Base-by-base conservation (phyloP, 2,113 vertebrate species). In the Vulpes ferrilata region DNA sequence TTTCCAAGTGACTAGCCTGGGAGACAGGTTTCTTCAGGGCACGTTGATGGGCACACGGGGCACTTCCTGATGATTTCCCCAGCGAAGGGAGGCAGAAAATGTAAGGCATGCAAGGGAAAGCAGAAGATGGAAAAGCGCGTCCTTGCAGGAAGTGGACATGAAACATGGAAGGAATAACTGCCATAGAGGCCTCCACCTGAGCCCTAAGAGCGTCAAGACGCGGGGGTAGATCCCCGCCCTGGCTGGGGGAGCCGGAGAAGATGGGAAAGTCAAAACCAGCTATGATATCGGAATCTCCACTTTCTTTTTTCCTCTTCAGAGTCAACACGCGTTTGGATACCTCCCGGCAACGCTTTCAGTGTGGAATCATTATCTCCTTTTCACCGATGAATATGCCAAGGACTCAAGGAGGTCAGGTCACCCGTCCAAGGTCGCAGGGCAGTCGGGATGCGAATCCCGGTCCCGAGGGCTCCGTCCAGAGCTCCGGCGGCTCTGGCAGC, bases 91-190 rank as follows among this genome's bases (percentile, higher is more conserved):
- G 87, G 38, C n/a, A 55, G 86, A 88, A 71, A 85, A 88, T 19
- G 60, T 48, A 83, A 88, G 43, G 19, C 65, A 82, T 23, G 3
- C 13, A 16, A 48, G 35, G 27, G 53, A 86, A 95, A 78, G 35
- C 38, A 88, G 64, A 97, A 91, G 20, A 60, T 32, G 23, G 51
- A 79, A 97, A 94, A 82, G 60, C 25, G n/a, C 57, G 67, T 86
- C 80, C 43, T 78, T 67, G 9, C 13, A 48, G 60, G 51, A 90
- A 84, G 81, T 13, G 27, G 82, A 71, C 84, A 94, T 57, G 15
- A 89, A 86, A 79, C 1, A 38, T 7, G 91, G 25, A n/a, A 65
- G n/a, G 43, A 71, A 22, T 30, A 51, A 59, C 64, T 94, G 78
- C 57, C 53, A 30, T 48, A 57, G 48, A 73, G 62, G 35, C 15